Evolutionary conservation across 2,888 invertebrate species (phyloP).

Genomic region (Pyrgus malvae): DNA sequence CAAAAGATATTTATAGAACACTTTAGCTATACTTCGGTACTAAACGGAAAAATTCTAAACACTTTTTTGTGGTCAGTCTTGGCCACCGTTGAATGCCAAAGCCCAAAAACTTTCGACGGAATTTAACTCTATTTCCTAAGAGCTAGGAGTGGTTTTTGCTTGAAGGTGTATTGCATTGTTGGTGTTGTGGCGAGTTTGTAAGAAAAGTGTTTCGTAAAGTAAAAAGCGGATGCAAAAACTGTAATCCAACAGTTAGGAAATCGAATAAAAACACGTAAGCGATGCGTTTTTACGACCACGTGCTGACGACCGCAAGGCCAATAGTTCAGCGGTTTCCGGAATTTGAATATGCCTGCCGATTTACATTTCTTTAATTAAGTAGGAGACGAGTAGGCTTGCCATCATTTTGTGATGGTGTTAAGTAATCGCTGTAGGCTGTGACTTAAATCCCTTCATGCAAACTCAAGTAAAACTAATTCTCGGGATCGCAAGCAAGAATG

Average conservation of each 20-base stretch:
- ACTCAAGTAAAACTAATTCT: no score
- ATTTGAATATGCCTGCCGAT: background rate
- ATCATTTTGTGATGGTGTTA: no score
- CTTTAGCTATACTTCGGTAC: slow-evolving; percentile 16
- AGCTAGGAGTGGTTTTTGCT: background rate
- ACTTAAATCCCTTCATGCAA: no score
- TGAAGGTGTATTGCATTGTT: background rate
- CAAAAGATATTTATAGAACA: slow-evolving; percentile 22
- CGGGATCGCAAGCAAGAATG: no score
- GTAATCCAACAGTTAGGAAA: slow-evolving; percentile 31
- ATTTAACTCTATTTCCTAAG: background rate
- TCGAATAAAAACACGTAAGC: slow-evolving; percentile 28
- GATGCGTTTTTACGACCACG: slow-evolving; percentile 17
- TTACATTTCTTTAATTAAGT: background rate
- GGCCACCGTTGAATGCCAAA: background rate
- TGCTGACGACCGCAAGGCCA: slow-evolving; percentile 15
- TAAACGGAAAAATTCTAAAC: slow-evolving; percentile 21
- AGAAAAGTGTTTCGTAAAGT: slow-evolving; percentile 24
- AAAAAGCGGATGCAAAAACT: slow-evolving; percentile 25
- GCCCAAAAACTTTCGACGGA: background rate
- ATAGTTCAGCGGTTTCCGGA: slow-evolving; percentile 5
- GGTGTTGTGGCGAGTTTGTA: background rate
- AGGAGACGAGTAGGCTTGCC: no score
- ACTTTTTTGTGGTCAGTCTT: slow-evolving; percentile 16
- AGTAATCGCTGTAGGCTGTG: no score